These are phyloP conservation scores for Furcifer pardalis DNA, from an alignment of 2,797 vertebrate genomes.

Conservation along the genomic window DNA sequence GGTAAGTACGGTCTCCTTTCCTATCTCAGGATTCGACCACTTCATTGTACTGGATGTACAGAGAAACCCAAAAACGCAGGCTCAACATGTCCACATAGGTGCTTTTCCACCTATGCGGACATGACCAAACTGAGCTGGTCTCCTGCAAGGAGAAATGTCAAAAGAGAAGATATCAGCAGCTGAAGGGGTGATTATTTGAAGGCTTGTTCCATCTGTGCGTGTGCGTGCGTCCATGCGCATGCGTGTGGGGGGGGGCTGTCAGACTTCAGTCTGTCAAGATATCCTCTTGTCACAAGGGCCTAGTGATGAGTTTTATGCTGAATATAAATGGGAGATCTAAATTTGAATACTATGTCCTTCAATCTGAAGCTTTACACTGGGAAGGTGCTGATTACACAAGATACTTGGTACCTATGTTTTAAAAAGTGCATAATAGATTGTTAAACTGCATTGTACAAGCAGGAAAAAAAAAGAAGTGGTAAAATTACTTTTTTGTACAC, in stretches of 20 bases:
- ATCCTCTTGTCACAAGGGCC: not conserved
- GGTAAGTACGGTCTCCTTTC: not conserved
- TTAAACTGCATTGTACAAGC: not conserved
- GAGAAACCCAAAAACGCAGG: not conserved
- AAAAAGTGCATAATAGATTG: not conserved
- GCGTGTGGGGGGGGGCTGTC: too few species aligned
- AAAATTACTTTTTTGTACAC: too few species aligned
- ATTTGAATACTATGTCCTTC: not conserved
- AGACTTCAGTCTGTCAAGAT: too few species aligned
- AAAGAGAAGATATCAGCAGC: not conserved
- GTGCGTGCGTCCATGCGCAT: too few species aligned
- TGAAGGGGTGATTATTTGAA: not conserved
- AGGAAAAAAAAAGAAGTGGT: too few species aligned
- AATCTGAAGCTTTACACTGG: not conserved
- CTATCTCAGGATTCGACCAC: not conserved
- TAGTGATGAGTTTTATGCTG: not conserved
- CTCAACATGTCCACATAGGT: not conserved
- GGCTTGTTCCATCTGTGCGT: too few species aligned
- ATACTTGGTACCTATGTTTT: not conserved
- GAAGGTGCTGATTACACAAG: not conserved
- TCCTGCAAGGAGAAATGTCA: conserved; percentile 29
- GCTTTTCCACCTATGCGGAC: conserved; percentile 10
- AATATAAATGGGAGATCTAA: not conserved
- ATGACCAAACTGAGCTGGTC: not conserved
- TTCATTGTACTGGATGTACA: not conserved